Evolutionary conservation across 2,113 vertebrate genomes (phyloP), one percentile per base, ranked within the genome.

Genomic region (Gallinago media): DNA sequence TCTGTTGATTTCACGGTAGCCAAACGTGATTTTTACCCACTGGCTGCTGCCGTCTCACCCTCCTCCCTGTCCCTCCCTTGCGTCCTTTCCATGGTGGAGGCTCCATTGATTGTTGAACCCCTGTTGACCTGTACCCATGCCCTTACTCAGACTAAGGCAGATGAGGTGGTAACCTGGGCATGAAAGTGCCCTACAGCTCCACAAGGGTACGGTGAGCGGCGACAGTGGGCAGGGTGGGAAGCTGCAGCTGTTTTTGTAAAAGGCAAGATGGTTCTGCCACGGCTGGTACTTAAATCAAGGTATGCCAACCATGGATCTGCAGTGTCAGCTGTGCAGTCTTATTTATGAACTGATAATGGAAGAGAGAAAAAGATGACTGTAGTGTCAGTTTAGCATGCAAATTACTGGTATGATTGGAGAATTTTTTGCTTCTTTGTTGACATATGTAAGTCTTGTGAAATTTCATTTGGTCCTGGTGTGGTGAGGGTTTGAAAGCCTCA

Each of bases 141-240:
- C 61, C 19, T 75, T 3, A 5, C 14, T 56, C 25, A 25, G 44
- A 19, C 46, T 15, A 34, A 56, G 32, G 40, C 58, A 50, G 50
- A 12, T 32, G 23, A 14, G 21, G 3, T 56, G 36, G n/a, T 49
- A 65, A 18, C 36, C 23, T 54, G 55, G 15, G 17, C 52, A 8
- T 49, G 14, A 65, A 80, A 5, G 17, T 15, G 22, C 25, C 15
- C 3, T 42, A 15, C 29, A 68, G 54, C 38, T 74, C 63, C 13
- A 0, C 13, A 40, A 6, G 26, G 31, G 8, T 44, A 2, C 0
- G 2, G 2, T 6, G 27, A 61, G 44, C 34, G 2, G 5, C 0
- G 0, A 31, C 36, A 46, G 17, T 0, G 26, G 38, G 5, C 19
- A 22, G 38, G 25, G 20, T 1, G 12, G 75, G 32, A 55, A 56